Evolutionary conservation across 2,888 invertebrate genomes (phyloP), one percentile per base, ranked within the genome.

Genomic region (Pristionchus fissidentatus): DNA sequence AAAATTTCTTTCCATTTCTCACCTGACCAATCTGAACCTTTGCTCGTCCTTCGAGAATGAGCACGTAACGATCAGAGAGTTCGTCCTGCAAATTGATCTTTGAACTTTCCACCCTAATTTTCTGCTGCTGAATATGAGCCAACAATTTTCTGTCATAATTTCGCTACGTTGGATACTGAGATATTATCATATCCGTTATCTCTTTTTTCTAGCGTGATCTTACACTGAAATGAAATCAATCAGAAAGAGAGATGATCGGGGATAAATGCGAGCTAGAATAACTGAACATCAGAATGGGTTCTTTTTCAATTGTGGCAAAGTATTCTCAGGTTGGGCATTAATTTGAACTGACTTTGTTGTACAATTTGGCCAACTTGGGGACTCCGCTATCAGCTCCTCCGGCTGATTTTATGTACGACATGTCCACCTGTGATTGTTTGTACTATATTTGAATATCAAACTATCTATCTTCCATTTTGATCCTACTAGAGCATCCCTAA

Each of bases 31-130:
- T 96, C 0, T 95, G 96, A 84, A 98, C 97, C 93, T 97, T 96
- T 52, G 97, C 97, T 3, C 91, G 86, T 88, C 94, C 98, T 93
- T 98, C 98, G 88, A 99, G 94, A 89, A 99, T 96, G 90, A 99
- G 94, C 85, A 97, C 96, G 93, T 98, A 99, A 94, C 96, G 97
- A 77, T 88, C 89, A 84, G 95, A 93, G 1, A 94, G 93, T 87
- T 94, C 94, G 19, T 94, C 94, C 70, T 70, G 52, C 3, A 8
- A 32, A 26, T 32, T 41, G 3, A 15, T 22, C 15, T n/a, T 55
- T 15, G 22, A 4, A 13, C 3, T 13, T 8, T 15, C 22, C 13
- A 92, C 92, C 92, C 66, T 90, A 89, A 88, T 92, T 94, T n/a
- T 94, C 89, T 86, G 84, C 89, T 75, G 83, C 89, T 75, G 87